Base-by-base conservation (phyloP, 1,140 invertebrate genomes). In the Lerema accius region DNA sequence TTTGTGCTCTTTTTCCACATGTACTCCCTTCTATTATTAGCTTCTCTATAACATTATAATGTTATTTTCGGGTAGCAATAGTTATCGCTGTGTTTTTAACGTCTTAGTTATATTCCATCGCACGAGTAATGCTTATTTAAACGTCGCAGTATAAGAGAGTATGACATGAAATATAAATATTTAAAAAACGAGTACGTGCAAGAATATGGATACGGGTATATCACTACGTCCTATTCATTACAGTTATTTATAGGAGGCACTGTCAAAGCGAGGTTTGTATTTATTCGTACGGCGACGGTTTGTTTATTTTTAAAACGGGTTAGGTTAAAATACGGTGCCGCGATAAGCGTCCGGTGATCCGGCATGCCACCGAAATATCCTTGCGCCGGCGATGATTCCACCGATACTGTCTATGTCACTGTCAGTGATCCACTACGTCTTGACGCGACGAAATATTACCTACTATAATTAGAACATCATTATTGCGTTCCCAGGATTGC, bases 261-360 rank as follows among this genome's bases (percentile, higher is more conserved):
- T 87, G 84, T 87, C 86, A 86, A 89, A 84, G 72, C 73, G 72
- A 70, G 76, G 74, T 73, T 80, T 79, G 82, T 85, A 82, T 86
- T 85, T 87, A 87, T 82, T 82, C 77, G 80, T 80, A 81, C 71
- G 73, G 80, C 67, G 76, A 63, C 74, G 55, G 81, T 83, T 87
- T 86, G 84, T 88, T 89, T 89, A 87, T 89, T 87, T 84, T 85
- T 80, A 71, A 73, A 89, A 85, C 80, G 78, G 68, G 82, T 86
- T 82, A 72, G 73, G 76, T 74, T 83, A 73, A 89, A 89, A 85
- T 80, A 84, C 64, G 68, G 71, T 63, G 70, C 75, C 58, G 69
- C 76, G 86, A 86, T 87, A 87, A 87, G 78, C 84, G 82, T 80
- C 75, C 76, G 67, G 72, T 71, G 63, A 69, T 66, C 71, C 45